Evolutionary conservation across 2,888 invertebrate species (phyloP).

Genomic region (Eupeodes luniger): DNA sequence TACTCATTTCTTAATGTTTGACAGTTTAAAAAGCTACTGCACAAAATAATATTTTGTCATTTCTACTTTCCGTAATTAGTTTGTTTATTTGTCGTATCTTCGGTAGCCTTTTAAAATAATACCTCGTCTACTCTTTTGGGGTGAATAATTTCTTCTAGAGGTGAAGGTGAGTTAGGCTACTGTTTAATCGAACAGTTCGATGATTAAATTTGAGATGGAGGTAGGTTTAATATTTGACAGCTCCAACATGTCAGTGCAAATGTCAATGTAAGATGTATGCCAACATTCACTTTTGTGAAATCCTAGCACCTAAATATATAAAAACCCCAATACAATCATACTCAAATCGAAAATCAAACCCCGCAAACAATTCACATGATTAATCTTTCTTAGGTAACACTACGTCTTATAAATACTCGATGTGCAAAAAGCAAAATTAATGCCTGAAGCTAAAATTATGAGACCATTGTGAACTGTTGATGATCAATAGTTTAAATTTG

Average conservation of each 20-base stretch:
- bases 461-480: slow-evolving; percentile 1
- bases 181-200: neutral
- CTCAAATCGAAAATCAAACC: neutral
- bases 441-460: slow-evolving; percentile 3
- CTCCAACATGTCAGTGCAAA: neutral
- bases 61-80: neutral
- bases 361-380: neutral
- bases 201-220: slow-evolving; percentile 1
- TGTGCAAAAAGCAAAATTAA: slow-evolving; percentile 7
- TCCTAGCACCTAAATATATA: too few relatives aligned
- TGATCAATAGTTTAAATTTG: slow-evolving; percentile 25
- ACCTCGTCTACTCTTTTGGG: neutral
- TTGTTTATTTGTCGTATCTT: neutral
- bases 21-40: slow-evolving; percentile 31
- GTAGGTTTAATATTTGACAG: slow-evolving; percentile 7
- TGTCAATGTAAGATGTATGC: neutral
- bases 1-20: slow-evolving; percentile 42
- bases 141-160: slow-evolving; percentile 10
- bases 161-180: neutral
- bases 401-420: neutral
- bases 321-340: neutral
- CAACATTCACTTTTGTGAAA: too few relatives aligned
- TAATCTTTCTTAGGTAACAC: slow-evolving; percentile 3
- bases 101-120: slow-evolving; percentile 14
- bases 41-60: slow-evolving; percentile 41